Evolutionary conservation across 2,888 invertebrate species (phyloP).

Genomic region (Drosophila lacicola): DNA sequence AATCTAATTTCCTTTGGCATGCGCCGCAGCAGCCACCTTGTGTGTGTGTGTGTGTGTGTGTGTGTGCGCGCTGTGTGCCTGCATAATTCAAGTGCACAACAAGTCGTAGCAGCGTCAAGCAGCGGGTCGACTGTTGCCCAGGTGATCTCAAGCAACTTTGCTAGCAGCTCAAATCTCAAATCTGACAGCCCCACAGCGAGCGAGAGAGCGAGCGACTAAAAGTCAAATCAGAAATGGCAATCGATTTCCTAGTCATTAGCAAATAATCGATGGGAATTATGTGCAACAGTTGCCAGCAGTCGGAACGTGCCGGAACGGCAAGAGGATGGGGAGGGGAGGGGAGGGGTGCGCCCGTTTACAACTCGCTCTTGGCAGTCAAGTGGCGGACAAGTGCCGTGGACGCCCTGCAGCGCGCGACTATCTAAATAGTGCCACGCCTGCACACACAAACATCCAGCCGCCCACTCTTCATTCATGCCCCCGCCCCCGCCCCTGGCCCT

Average conservation of each 20-base stretch:
- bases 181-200: neutral
- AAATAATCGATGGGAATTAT: slow-evolving; percentile 5
- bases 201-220: too few relatives aligned
- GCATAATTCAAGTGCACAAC: slow-evolving; percentile 64
- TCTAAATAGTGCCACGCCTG: slow-evolving; percentile 19
- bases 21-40: slow-evolving; percentile 32
- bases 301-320: neutral
- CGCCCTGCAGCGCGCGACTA: slow-evolving; percentile 17
- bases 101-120: neutral
- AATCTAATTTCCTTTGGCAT: slow-evolving; percentile 73
- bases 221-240: neutral
- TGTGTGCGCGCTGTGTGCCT: slow-evolving; percentile 39
- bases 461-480: too few relatives aligned
- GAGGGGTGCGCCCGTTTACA: neutral
- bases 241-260: slow-evolving; percentile 14
- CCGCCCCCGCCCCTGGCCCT: neutral
- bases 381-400: slow-evolving; percentile 42
- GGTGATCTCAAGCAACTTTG: slow-evolving; percentile 1
- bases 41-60: slow-evolving; percentile 13
- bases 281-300: slow-evolving; percentile 42
- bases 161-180: neutral
- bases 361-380: slow-evolving; percentile 24
- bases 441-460: neutral
- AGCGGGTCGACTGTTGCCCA: slow-evolving; percentile 8
- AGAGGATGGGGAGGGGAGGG: neutral